Percentiles rank a stretch among this genome's conserved stretches.
These are phyloP conservation scores for Semibalanus balanoides DNA, from an alignment of 1,140 invertebrate genomes.

Conservation along the genomic window DNA sequence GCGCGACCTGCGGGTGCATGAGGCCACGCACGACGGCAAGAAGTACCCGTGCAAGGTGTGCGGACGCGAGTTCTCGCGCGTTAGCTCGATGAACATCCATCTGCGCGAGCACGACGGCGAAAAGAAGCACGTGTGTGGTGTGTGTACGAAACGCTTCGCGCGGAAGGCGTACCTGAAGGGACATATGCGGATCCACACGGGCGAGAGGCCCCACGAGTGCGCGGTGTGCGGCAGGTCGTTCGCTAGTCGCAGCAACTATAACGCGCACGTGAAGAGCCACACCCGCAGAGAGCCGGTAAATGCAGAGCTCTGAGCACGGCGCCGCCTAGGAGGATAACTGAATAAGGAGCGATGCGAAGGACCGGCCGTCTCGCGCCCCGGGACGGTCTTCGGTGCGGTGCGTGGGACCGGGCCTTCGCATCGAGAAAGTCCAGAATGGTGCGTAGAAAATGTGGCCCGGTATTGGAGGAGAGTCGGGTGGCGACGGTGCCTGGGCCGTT, in stretches of 20 bases:
- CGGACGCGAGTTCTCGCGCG: slow-evolving; percentile 80
- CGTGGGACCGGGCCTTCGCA: no score
- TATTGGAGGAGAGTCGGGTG: no score
- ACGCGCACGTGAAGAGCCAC: slow-evolving; percentile 20
- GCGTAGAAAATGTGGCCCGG: no score
- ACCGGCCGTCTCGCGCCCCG: no score
- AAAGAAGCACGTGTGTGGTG: slow-evolving; percentile 73
- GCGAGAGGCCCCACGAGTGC: slow-evolving; percentile 44
- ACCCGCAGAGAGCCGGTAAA: background rate
- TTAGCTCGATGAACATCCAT: slow-evolving; percentile 81
- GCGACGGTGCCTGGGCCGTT: no score
- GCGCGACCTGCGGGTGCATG: slow-evolving; percentile 58
- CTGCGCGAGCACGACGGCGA: slow-evolving; percentile 75
- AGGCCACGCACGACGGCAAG: slow-evolving; percentile 27
- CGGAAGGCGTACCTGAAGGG: slow-evolving; percentile 73
- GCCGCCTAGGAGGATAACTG: background rate
- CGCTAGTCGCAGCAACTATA: slow-evolving; percentile 23
- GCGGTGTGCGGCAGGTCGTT: slow-evolving; percentile 21
- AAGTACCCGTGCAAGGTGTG: slow-evolving; percentile 80
- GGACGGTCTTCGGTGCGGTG: no score
- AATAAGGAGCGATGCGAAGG: no score
- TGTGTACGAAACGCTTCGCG: slow-evolving; percentile 74
- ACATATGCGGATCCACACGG: slow-evolving; percentile 68
- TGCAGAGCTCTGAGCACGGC: background rate
- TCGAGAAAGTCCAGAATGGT: no score